Conservation (phyloP, 1,140 invertebrate species). For the Aphelinus atriplicis region DNA sequence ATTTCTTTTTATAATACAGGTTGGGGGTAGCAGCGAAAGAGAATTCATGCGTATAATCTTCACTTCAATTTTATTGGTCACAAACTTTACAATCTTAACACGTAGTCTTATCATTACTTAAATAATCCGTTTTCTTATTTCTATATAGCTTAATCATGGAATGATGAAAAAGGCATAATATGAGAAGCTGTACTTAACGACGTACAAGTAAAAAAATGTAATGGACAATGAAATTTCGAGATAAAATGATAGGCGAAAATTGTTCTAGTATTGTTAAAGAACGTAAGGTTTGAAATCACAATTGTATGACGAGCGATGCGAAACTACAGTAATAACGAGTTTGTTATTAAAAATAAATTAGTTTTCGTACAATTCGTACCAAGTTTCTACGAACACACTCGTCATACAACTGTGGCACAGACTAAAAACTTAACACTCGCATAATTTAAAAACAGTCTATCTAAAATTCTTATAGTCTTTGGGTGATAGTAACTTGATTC, state of each 20-base stretch:
- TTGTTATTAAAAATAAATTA: slow-evolving; percentile 43
- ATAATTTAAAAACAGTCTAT: slow-evolving; percentile 46
- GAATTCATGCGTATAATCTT: neutral
- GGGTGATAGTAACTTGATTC: slow-evolving; percentile 23
- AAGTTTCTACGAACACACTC: slow-evolving; percentile 22
- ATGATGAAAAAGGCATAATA: slow-evolving; percentile 44
- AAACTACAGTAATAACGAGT: slow-evolving; percentile 12
- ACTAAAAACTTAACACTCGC: slow-evolving; percentile 34
- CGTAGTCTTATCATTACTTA: slow-evolving; percentile 17
- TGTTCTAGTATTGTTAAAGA: slow-evolving; percentile 1
- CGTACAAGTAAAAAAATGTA: slow-evolving; percentile 35
- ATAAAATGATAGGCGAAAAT: slow-evolving; percentile 2
- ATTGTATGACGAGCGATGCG: slow-evolving; percentile 41
- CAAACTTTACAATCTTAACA: slow-evolving; percentile 12
- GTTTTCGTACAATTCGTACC: slow-evolving; percentile 21
- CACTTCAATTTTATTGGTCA: slow-evolving; percentile 37
- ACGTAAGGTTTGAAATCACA: slow-evolving; percentile 38
- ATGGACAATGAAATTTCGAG: neutral
- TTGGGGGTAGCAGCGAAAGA: too few species aligned
- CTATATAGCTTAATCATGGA: slow-evolving; percentile 40
- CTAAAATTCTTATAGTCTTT: slow-evolving; percentile 45
- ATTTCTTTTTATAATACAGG: too few species aligned
- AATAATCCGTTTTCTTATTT: slow-evolving; percentile 19
- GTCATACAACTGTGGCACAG: slow-evolving; percentile 30
- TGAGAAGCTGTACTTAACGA: slow-evolving; percentile 32